Base-by-base conservation (phyloP, 1,140 invertebrate genomes). In the Schlechtendalia chinensis region DNA sequence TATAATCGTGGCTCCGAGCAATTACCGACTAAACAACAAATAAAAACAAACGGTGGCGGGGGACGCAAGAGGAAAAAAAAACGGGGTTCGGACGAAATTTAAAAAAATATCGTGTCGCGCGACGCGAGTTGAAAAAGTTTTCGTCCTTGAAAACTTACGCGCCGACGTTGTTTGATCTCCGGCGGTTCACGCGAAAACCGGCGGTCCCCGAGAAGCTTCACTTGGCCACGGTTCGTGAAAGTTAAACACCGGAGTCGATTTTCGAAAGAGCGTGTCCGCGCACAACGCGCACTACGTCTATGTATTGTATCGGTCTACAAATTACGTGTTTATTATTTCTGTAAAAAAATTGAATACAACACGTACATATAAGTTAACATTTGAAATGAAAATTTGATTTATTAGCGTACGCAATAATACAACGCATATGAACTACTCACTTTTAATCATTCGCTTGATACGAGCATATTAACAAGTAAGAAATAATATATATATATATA, bases 1-100 rank as follows among this genome's bases (percentile, higher is more conserved):
- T 27, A 54, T 72, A 72, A 72, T 72, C 47, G 27, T 72, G 24
- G 69, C 69, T 72, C 69, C 54, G 22, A 72, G 69, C 69, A 72
- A 16, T 72, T 53, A 54, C 29, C 24, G 17, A 72, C 45, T 50
- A 69, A 69, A 69, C 27, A 50, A 67, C 3, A 39, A 39, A 69
- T 69, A 50, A 67, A n/a, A n/a, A n/a, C n/a, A n/a, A n/a, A n/a
- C n/a, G n/a, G n/a, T n/a, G n/a, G n/a, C n/a, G n/a, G n/a, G n/a
- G n/a, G n/a, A n/a, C n/a, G n/a, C n/a, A n/a, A n/a, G n/a, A n/a
- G n/a, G n/a, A 50, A 27, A 71, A 50, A 32, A 32, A 32, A 63
- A 54, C n/a, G 54, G 19, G 29, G 24, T 54, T 72, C 29, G 24
- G n/a, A 71, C 24, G 47, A 14, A 71, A 50, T 50, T 53, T 27